Conservation (phyloP, 2,113 vertebrate genomes). For the Ailuropoda melanoleuca region DNA sequence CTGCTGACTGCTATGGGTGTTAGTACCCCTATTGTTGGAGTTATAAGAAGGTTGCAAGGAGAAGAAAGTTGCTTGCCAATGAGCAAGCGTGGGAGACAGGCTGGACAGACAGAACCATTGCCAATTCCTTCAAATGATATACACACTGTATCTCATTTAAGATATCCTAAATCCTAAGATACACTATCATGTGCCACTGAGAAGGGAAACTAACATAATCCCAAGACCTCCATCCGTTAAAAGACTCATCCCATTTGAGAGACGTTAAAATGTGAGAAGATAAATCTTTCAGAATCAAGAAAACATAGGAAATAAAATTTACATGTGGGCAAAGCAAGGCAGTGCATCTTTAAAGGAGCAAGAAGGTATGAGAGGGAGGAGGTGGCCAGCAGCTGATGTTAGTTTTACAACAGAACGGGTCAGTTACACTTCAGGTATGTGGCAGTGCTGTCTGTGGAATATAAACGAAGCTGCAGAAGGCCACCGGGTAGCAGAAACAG, state of each 20-base stretch:
- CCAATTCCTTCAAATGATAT: background rate
- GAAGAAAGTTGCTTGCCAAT: background rate
- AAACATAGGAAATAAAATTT: background rate
- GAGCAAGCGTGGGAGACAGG: background rate
- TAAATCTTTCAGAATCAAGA: background rate
- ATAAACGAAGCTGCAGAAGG: constrained; percentile 31
- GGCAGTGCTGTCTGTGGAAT: background rate
- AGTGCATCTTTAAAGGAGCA: background rate
- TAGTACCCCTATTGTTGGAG: background rate
- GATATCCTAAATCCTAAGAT: background rate
- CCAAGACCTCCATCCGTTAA: background rate
- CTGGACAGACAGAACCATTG: background rate
- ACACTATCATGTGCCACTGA: background rate
- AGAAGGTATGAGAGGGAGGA: background rate
- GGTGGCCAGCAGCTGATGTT: background rate
- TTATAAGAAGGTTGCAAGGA: background rate
- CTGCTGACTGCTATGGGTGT: background rate
- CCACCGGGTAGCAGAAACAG: constrained; percentile 29
- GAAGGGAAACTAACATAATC: constrained; percentile 12
- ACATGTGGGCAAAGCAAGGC: background rate
- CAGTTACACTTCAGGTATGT: background rate
- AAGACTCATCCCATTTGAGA: constrained; percentile 11
- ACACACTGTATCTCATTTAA: background rate
- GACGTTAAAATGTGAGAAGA: background rate
- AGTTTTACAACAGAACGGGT: background rate